A percentile compares a stretch with the other conserved stretches of the same genome.
Evolutionary conservation across 2,113 vertebrate genomes (phyloP).

Genomic region (Dicentrarchus labrax): DNA sequence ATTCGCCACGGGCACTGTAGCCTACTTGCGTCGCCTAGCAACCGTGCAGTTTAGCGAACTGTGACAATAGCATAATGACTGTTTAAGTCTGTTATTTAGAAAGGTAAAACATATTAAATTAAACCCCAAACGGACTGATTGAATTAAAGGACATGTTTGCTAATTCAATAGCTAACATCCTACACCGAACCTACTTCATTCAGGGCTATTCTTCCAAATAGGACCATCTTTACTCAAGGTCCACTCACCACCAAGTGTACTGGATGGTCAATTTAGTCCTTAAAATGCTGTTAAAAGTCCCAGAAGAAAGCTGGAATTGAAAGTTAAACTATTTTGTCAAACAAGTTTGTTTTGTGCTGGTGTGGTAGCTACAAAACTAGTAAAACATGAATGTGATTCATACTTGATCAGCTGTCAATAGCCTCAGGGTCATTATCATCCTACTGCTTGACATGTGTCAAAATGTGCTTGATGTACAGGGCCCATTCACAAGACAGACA

Average conservation of each 20-base stretch:
- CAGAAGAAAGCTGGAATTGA: background rate
- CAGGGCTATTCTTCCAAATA: background rate
- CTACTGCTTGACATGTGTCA: no score
- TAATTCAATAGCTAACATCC: background rate
- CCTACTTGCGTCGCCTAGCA: constrained; percentile 40
- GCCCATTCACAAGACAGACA: background rate
- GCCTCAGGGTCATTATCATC: background rate
- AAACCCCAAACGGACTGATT: background rate
- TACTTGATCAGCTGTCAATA: no score
- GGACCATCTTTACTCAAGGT: background rate
- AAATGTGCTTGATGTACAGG: no score
- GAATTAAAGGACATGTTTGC: background rate
- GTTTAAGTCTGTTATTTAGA: background rate
- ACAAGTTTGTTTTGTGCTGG: background rate
- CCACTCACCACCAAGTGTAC: background rate
- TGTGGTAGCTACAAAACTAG: background rate
- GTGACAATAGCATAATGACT: background rate
- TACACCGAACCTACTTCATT: background rate
- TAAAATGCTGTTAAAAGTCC: background rate
- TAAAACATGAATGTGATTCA: background rate
- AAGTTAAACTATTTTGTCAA: background rate
- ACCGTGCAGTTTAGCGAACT: background rate
- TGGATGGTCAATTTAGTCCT: no score
- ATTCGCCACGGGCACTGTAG: background rate
- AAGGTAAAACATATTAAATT: background rate